Evolutionary conservation across 2,797 vertebrate genomes (phyloP).

Genomic region (Gymnoscopelus braueri): DNA sequence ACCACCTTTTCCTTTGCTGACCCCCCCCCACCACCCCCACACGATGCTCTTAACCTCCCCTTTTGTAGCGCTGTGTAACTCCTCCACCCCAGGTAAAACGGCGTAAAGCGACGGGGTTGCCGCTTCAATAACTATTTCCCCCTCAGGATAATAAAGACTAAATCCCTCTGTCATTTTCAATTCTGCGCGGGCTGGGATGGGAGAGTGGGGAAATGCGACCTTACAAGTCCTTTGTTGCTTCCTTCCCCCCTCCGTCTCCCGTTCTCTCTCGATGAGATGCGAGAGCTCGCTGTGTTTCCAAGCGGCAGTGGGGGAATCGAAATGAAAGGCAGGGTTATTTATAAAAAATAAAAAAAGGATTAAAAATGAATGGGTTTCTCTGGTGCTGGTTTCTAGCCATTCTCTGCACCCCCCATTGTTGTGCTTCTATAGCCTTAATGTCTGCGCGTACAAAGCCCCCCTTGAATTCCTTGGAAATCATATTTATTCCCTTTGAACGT

Average conservation of each 20-base stretch:
- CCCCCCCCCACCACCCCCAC: conserved; percentile 39
- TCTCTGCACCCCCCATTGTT: conserved; percentile 74
- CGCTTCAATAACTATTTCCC: conserved; percentile 83
- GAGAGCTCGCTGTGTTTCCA: conserved; percentile 67
- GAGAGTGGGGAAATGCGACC: conserved; percentile 81
- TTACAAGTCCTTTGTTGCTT: conserved; percentile 83
- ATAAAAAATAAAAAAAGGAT: conserved; percentile 86
- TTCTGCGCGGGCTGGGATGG: conserved; percentile 78
- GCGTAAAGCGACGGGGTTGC: conserved; percentile 70
- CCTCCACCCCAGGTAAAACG: conserved; percentile 79
- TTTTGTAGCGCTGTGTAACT: conserved; percentile 77
- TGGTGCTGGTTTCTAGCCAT: conserved; percentile 77
- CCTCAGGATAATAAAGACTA: conserved; percentile 84
- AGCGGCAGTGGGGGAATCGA: conserved; percentile 38
- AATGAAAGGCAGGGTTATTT: conserved; percentile 83
- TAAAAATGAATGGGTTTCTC: conserved; percentile 83
- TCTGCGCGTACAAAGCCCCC: conserved; percentile 73
- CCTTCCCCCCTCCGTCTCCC: conserved; percentile 35
- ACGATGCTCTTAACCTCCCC: conserved; percentile 51
- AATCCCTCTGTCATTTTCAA: conserved; percentile 85
- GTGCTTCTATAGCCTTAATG: conserved; percentile 62
- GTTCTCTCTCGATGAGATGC: conserved; percentile 57
- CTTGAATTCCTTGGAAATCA: conserved; percentile 73
- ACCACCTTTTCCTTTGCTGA: conserved; percentile 64
- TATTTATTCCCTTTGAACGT: conserved; percentile 76